Percentiles rank a stretch among this genome's conserved stretches.
Conservation (phyloP, 2,113 vertebrate genomes). For the Pangasianodon hypophthalmus region DNA sequence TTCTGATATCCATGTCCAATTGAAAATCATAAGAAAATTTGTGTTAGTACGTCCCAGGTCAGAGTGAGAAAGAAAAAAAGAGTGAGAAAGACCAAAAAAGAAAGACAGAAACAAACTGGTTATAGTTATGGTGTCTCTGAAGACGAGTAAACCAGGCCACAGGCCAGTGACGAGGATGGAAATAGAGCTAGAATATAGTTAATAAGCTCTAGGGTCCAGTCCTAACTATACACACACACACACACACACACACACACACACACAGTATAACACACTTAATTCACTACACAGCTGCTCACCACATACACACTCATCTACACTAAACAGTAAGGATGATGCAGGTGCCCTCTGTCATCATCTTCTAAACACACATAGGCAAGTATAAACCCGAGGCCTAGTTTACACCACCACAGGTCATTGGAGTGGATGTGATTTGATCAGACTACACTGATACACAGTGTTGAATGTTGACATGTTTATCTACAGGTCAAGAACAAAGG, state of each 20-base stretch:
- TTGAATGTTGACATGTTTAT: neutral
- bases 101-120: neutral
- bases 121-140: neutral
- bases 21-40: neutral
- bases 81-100: too few species aligned
- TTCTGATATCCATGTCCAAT: neutral
- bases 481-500: slow-evolving; percentile 1
- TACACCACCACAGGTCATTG: neutral
- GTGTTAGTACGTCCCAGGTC: too few species aligned
- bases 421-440: neutral
- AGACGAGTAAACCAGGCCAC: slow-evolving; percentile 16
- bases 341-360: neutral
- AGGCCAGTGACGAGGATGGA: neutral
- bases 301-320: neutral
- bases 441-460: neutral
- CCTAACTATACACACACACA: neutral
- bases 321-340: neutral
- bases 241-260: neutral
- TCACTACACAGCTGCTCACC: neutral
- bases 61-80: neutral
- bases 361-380: neutral
- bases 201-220: neutral
- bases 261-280: neutral
- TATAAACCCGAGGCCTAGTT: neutral
- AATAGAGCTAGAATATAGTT: neutral